These are phyloP conservation scores for Glossosoma conforme DNA, from an alignment of 1,140 invertebrate genomes.

Conservation along the genomic window DNA sequence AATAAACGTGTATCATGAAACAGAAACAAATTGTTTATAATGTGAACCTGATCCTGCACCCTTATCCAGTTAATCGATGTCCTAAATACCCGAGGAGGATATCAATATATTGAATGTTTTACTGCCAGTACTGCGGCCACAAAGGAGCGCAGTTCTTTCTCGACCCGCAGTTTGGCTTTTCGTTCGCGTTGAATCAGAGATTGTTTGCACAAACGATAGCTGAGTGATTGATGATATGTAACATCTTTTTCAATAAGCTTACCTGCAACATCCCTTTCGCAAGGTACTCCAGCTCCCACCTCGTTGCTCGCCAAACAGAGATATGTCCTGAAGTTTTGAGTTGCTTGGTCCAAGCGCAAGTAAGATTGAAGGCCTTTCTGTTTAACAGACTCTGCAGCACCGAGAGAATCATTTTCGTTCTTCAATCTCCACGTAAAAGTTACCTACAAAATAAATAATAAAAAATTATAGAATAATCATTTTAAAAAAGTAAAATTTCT, in stretches of 20 bases:
- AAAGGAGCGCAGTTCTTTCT: no score
- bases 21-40: no score
- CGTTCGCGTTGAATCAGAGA: no score
- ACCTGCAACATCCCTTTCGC: slow-evolving; percentile 76
- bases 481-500: not conserved
- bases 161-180: no score
- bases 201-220: no score
- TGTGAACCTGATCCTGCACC: no score
- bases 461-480: not conserved
- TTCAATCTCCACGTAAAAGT: slow-evolving; percentile 79
- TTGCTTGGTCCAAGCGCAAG: slow-evolving; percentile 58
- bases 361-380: slow-evolving; percentile 57
- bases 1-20: no score
- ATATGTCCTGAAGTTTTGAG: slow-evolving; percentile 70
- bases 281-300: slow-evolving; percentile 67
- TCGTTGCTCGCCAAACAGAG: slow-evolving; percentile 79
- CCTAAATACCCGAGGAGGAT: no score
- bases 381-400: slow-evolving; percentile 50
- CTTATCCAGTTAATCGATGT: no score
- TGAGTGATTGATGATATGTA: no score
- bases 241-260: slow-evolving; percentile 34
- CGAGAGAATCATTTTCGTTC: slow-evolving; percentile 73
- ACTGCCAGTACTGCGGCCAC: no score
- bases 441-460: slow-evolving; percentile 39
- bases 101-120: no score